Evolutionary conservation across 2,888 invertebrate species (phyloP), one percentile per base, ranked within the genome.

Genomic region (Spodoptera littoralis): DNA sequence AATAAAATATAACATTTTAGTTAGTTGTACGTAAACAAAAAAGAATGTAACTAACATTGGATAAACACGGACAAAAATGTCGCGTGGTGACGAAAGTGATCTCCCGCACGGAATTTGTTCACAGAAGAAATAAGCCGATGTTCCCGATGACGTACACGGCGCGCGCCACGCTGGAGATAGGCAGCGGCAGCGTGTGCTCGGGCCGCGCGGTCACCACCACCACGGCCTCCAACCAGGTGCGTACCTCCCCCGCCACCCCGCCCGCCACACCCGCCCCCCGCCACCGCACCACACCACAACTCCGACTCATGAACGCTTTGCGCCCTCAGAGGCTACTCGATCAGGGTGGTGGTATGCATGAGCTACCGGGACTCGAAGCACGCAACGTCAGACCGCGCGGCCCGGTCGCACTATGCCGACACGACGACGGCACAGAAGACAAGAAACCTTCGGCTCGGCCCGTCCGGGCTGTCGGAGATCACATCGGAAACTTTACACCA

Each of bases 201-300:
- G 93, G 93, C 89, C 94, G 94, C 90, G 93, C 94, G 86, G 92
- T 92, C 90, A 93, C 94, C 88, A 92, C 91, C 90, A 93, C 94
- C 88, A 92, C 95, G 84, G 89, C 94, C 70, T 92, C 94, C 88
- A 92, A 93, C 88, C 94, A 94, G 94, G 94, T 94, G 92, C 92
- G 94, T 92, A 92, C 86, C 65, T 54, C 18, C 62, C 52, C 49
- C 50, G 46, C 56, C 57, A 24, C 60, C 53, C 62, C 30, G 49
- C 89, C 88, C 88, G 88, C 89, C 89, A 51, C 11, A 44, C 48
- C 13, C 12, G 18, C n/a, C 24, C 6, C 8, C 8, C 11, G n/a
- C 50, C 54, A 52, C 54, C 47, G 27, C 63, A 68, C 57, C 43
- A 44, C 24, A 79, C 63, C 48, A 36, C 86, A 84, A 63, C 60